These are phyloP conservation scores for Coregonus ussuriensis DNA, from an alignment of 2,797 vertebrate species.

Conservation along the genomic window DNA sequence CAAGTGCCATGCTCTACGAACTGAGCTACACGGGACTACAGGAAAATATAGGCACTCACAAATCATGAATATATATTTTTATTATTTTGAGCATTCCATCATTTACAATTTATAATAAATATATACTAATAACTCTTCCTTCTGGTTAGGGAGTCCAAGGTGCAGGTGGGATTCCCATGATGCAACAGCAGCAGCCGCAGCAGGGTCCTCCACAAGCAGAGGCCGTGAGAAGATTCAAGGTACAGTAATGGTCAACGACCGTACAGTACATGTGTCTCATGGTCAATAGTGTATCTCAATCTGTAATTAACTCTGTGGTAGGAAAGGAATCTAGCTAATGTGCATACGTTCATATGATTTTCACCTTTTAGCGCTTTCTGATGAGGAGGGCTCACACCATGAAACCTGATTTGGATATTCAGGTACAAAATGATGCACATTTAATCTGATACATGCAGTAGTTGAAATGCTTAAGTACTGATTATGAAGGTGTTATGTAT, in stretches of 20 bases:
- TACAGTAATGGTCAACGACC: constrained; percentile 31
- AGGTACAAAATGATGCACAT: constrained; percentile 44
- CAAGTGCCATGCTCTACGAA: no score
- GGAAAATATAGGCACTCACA: background rate
- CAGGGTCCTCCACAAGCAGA: constrained; percentile 49
- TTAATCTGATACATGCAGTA: background rate
- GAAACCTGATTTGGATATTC: constrained; percentile 50
- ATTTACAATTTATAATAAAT: background rate
- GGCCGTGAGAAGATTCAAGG: constrained; percentile 61
- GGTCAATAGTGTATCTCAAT: background rate
- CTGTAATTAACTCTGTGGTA: background rate
- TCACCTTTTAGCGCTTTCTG: constrained; percentile 56
- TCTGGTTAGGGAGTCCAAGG: constrained; percentile 11
- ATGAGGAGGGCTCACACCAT: constrained; percentile 34
- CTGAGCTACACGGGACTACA: no score
- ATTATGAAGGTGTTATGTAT: background rate
- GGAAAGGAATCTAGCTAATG: constrained; percentile 17
- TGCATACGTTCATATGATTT: background rate
- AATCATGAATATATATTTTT: background rate
- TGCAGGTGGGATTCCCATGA: constrained; percentile 15
- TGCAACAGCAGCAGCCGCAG: constrained; percentile 44
- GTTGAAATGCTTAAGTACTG: background rate
- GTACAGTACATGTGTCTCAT: background rate
- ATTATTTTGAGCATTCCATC: background rate
- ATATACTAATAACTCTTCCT: background rate